Base-by-base conservation (phyloP, 2,888 invertebrate species). In the Hypolimnas misippus region DNA sequence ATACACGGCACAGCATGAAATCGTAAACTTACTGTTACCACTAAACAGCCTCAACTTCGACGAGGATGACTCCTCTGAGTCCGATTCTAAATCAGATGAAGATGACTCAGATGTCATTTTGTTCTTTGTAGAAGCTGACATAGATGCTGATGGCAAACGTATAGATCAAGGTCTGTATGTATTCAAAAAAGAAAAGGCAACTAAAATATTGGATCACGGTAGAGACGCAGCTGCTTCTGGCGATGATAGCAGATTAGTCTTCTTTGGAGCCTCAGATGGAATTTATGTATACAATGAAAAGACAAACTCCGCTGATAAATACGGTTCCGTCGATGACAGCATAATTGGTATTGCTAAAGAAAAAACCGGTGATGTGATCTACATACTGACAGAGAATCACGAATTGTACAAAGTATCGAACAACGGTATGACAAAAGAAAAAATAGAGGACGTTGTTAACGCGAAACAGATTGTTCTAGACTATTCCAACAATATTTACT, bases 391-490 rank as follows among this genome's bases (percentile, higher is more conserved):
- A 3, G 78, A 79, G 35, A 74, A 82, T 19, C 72, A 83, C 17
- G 70, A 78, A 44, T 52, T 89, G 0, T 88, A 77, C 69, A 85
- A 83, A 71, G 82, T 89, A 0, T 78, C 80, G 4, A 79, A 84
- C 5, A 72, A 76, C 2, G 89, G 87, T 1, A 80, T 72, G 0
- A 78, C 74, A 14, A 85, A 84, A 44, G 78, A 77, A 4, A 74
- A 77, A 62, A 25, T 89, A 0, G 73, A 76, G 0, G 73, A 76
- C 3, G 71, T 83, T 1, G 72, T 70, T 0, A 76, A 83, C 5
- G 87, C 85, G 0, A 74, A 78, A 49, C 76, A 85, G 73, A 81
- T 90, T 0, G 75, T 82, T 21, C 49, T 88, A 0, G 90, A 89
- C 71, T 76, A 69, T 16, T 46, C 73, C 0, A 77, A 83, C 57